Base-by-base conservation (phyloP, 2,888 invertebrate genomes). In the Ophonus ardosiacus region DNA sequence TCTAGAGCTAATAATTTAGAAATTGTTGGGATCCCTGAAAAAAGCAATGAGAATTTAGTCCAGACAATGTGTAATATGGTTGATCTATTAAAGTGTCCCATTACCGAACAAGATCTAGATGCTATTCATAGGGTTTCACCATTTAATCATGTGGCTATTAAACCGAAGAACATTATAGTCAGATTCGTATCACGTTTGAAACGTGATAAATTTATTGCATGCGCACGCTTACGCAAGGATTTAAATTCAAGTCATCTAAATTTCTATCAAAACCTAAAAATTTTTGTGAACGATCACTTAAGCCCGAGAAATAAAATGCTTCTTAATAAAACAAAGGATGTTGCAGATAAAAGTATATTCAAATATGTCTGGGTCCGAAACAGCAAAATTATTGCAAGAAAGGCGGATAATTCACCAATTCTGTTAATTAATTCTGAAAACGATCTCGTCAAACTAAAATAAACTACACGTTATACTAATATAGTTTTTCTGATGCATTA, bases 151-250 rank as follows among this genome's bases (percentile, higher is more conserved):
- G n/a, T n/a, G n/a, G n/a, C n/a, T n/a, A n/a, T n/a, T n/a, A n/a
- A n/a, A n/a, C n/a, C n/a, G n/a, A n/a, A n/a, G n/a, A n/a, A n/a
- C n/a, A n/a, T n/a, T n/a, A n/a, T n/a, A n/a, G n/a, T n/a, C n/a
- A n/a, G n/a, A n/a, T n/a, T n/a, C n/a, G n/a, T n/a, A n/a, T n/a
- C n/a, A n/a, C n/a, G 10, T 74, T 87, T 65, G 88, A 88, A 85
- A 85, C 89, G 10, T 17, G 81, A 7, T 63, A 86, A 15, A 76
- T 71, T 18, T 43, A 59, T 59, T 4, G 59, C 59, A 15, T 7
- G 15, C 17, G 17, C 59, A 4, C 59, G 59, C 4, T 4, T 15
- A 59, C n/a, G 4, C 6, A 59, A 59, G 7, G 17, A 59, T 17
- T 59, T 59, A 59, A 59, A 15, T 59, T n/a, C 59, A 15, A 15